Evolutionary conservation across 2,113 vertebrate species (phyloP).

Genomic region (Theristicus caerulescens): DNA sequence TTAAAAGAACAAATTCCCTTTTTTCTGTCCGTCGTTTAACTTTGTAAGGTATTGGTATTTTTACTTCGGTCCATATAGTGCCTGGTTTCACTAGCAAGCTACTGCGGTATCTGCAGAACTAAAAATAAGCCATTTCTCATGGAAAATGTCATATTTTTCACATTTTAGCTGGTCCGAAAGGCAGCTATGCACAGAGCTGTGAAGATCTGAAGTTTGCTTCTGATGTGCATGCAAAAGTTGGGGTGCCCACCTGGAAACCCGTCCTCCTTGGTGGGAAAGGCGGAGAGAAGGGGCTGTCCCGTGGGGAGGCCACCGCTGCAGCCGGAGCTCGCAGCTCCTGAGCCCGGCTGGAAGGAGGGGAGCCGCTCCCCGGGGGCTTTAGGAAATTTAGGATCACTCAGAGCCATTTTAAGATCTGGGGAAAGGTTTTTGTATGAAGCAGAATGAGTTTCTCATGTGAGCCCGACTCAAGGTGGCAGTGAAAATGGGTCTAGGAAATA

Average conservation of each 20-base stretch:
- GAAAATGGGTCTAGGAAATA: neutral
- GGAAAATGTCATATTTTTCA: neutral
- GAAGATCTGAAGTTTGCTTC: neutral
- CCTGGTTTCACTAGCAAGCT: neutral
- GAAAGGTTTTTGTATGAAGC: neutral
- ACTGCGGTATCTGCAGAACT: neutral
- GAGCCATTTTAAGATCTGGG: neutral
- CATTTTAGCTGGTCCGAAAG: neutral
- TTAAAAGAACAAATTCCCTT: neutral
- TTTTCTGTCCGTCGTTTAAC: neutral
- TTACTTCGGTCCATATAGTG: neutral
- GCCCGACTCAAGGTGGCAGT: neutral
- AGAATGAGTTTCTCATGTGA: neutral
- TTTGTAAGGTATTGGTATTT: neutral
- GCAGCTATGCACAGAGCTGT: neutral
- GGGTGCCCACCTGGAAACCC: neutral
- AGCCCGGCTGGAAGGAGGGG: no score
- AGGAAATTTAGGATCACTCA: neutral
- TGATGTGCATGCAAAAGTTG: no score
- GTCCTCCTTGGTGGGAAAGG: neutral
- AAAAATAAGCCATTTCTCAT: neutral
- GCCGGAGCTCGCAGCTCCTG: neutral
- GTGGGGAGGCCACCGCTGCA: neutral
- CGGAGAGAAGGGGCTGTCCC: neutral
- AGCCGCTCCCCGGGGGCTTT: neutral